These are phyloP conservation scores for Bombus breviceps DNA, from an alignment of 1,140 invertebrate genomes.

Conservation along the genomic window DNA sequence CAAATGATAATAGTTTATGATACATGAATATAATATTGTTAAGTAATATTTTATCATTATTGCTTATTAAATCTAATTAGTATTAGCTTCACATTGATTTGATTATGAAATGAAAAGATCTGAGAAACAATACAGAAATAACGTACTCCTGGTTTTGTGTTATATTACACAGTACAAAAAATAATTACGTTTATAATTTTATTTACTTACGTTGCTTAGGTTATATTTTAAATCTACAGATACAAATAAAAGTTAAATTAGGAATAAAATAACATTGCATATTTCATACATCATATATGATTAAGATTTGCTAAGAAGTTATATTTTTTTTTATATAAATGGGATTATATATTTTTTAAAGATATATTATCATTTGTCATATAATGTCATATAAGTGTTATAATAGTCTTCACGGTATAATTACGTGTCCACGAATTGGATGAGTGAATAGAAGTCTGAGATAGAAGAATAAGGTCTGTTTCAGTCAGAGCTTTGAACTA, in stretches of 20 bases:
- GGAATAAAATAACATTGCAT: neutral
- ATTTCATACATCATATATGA: neutral
- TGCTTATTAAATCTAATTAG: neutral
- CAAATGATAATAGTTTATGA: too few species aligned
- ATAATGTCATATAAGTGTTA: neutral
- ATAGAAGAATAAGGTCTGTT: neutral
- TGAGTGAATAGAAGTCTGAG: neutral
- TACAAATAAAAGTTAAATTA: neutral
- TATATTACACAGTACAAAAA: neutral
- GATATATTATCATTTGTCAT: neutral
- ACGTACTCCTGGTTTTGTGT: neutral
- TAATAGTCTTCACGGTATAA: neutral
- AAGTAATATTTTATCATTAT: neutral
- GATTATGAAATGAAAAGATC: too few species aligned
- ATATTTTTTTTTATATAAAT: neutral
- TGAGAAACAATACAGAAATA: neutral
- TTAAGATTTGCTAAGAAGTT: neutral
- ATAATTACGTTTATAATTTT: neutral
- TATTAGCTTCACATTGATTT: neutral
- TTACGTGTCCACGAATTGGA: neutral
- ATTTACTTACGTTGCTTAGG: neutral
- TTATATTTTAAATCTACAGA: neutral
- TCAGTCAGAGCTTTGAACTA: neutral
- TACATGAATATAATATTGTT: neutral
- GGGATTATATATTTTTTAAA: neutral